Percentiles rank a stretch among this genome's conserved stretches.
These are phyloP conservation scores for Oryzias curvinotus DNA, from an alignment of 2,113 vertebrate species.

Conservation along the genomic window DNA sequence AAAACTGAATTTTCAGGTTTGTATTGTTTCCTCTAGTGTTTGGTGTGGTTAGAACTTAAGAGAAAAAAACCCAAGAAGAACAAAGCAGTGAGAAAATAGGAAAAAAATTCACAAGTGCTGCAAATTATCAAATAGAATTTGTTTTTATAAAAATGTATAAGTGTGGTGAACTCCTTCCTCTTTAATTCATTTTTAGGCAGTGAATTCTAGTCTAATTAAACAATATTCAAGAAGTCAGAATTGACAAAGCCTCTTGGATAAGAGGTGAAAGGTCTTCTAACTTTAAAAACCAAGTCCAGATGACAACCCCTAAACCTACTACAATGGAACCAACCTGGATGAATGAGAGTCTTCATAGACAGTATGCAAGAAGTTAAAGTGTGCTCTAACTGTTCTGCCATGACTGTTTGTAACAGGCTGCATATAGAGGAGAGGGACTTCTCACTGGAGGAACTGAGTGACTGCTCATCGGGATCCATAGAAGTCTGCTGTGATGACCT, in stretches of 20 bases:
- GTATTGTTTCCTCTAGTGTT: not conserved
- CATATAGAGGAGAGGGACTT: constrained; percentile 57
- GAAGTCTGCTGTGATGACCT: constrained; percentile 78
- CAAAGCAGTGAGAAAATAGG: not conserved
- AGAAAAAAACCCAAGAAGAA: no score
- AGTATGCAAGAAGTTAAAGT: constrained; percentile 6
- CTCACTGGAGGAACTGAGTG: constrained; percentile 73
- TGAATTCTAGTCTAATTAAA: constrained; percentile 14
- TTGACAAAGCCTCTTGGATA: no score
- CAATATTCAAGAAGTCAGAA: not conserved
- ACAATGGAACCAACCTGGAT: no score
- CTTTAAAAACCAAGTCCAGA: no score
- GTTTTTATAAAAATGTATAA: not conserved
- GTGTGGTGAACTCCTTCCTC: not conserved
- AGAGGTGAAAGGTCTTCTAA: no score
- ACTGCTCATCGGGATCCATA: constrained; percentile 79
- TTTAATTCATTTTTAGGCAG: constrained; percentile 1
- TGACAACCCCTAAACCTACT: no score
- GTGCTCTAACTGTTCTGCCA: constrained; percentile 1
- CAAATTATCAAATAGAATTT: not conserved
- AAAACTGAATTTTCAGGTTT: not conserved
- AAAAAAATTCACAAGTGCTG: not conserved
- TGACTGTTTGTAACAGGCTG: constrained; percentile 49
- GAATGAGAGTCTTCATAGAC: no score
- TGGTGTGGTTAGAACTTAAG: not conserved